phyloP scores from a whole-genome alignment of 1,140 invertebrate species.

The Anoplophora glabripennis region DNA sequence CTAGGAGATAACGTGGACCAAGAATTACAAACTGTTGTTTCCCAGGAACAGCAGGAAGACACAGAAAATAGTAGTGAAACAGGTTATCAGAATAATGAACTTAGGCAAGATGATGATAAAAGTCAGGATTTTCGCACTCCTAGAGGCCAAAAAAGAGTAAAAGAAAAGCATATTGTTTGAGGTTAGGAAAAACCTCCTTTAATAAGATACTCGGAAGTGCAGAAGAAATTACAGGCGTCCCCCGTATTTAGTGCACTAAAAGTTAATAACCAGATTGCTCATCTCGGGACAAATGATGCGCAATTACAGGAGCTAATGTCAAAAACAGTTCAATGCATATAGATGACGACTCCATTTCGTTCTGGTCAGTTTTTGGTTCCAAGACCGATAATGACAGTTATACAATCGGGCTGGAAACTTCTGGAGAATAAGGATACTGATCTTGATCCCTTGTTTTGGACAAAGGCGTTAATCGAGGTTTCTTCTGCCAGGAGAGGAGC shows the following conservation, averaged over 20 bases:
- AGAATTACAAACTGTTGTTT: no score
- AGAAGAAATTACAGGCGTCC: background rate
- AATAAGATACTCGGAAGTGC: background rate
- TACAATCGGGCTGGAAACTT: constrained; percentile 43
- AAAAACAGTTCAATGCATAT: background rate
- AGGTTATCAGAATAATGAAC: constrained; percentile 2
- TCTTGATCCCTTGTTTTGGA: no score
- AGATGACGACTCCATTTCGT: no score
- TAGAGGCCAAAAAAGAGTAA: background rate
- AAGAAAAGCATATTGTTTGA: background rate
- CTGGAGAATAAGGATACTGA: background rate
- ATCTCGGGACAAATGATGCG: background rate
- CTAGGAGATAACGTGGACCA: no score
- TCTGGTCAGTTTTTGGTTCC: constrained; percentile 17
- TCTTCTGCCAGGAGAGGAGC: no score
- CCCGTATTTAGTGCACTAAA: background rate
- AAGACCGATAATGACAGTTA: constrained; percentile 38
- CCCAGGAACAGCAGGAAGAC: no score
- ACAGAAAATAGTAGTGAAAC: background rate
- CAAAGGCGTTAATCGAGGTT: no score
- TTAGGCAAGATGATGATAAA: background rate
- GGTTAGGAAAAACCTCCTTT: background rate
- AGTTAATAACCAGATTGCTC: background rate
- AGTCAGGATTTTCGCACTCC: background rate
- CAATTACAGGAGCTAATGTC: background rate